phyloP scores from a whole-genome alignment of 2,113 vertebrate genomes.

The Nothoprocta perdicaria region DNA sequence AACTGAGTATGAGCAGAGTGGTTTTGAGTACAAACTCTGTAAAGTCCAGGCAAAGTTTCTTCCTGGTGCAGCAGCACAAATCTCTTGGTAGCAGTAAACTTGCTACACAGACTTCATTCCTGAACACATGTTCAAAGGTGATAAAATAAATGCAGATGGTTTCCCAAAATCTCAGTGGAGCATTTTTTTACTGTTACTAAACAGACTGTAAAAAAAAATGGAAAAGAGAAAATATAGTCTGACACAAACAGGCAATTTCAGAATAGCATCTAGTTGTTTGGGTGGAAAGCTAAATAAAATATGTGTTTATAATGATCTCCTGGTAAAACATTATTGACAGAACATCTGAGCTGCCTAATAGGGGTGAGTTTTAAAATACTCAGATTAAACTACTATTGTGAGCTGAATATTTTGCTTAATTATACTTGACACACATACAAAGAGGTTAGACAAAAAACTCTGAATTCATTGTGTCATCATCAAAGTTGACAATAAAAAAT shows the following conservation, averaged over 20 bases:
- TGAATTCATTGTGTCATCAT: neutral
- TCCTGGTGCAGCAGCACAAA: conserved; percentile 61
- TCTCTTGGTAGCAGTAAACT: conserved; percentile 70
- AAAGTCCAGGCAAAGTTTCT: conserved; percentile 50
- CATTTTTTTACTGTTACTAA: conserved; percentile 53
- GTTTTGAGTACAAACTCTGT: conserved; percentile 26
- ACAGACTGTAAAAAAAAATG: conserved; percentile 46
- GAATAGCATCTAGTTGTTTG: neutral
- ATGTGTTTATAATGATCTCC: conserved; percentile 44
- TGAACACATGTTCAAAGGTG: conserved; percentile 74
- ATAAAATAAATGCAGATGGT: conserved; percentile 75
- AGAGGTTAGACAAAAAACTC: neutral
- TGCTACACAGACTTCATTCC: conserved; percentile 65
- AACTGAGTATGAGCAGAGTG: conserved; percentile 14
- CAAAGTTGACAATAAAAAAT: conserved; percentile 17
- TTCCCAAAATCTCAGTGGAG: conserved; percentile 63
- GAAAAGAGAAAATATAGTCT: conserved; percentile 37
- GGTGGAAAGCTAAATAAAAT: conserved; percentile 39
- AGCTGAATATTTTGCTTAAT: conserved; percentile 13
- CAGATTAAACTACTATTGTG: neutral
- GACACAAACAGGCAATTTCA: conserved; percentile 21
- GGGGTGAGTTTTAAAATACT: conserved; percentile 14
- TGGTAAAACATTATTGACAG: conserved; percentile 50
- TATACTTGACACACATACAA: neutral
- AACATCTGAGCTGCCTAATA: conserved; percentile 27